Base-by-base conservation (phyloP, 2,113 vertebrate species). In the Macquaria ambigua region DNA sequence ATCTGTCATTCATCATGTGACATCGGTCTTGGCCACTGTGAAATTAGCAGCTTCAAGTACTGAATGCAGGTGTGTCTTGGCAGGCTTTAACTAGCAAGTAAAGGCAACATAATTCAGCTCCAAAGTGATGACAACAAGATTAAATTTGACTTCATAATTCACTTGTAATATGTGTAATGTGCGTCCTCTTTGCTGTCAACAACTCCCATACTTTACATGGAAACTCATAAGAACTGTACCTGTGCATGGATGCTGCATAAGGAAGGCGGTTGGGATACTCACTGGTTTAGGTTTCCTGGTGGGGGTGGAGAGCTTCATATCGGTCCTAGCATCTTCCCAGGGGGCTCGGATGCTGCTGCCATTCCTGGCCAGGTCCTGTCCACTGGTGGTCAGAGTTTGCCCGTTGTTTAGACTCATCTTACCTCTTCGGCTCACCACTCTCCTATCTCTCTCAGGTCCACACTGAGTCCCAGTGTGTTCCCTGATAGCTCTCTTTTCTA, bases 211-310 rank as follows among this genome's bases (percentile, higher is more conserved):
- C n/a, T 59, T 25, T 11, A 41, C 34, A 8, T 46, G 31, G 8
- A 15, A 55, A 63, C 25, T 56, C 59, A 53, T 31, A 63, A 11
- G 53, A 61, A 46, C 61, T 63, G 39, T 31, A 46, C 18, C 23
- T 77, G 39, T 39, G 0, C 15, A 64, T 58, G 59, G 39, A 76
- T 31, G 25, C 28, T 66, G 0, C 8, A 59, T 0, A 7, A 11
- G 11, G 14, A 43, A 5, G 21, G 31, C 14, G 34, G 68, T 10
- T 55, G 16, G 21, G 16, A 80, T 84, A 94, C 94, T 94, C 76
- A 94, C 94, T 23, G 93, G 79, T 85, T 92, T 89, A 5, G 88
- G 91, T 87, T 94, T 95, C 80, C 85, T 90, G 41, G 59, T 87
- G 8, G 92, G 92, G 1, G 90, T 92, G 20, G 83, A 92, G 15